These are phyloP conservation scores for Porites rus DNA, from an alignment of 92 coral and sea anemone genomes.

Conservation along the genomic window DNA sequence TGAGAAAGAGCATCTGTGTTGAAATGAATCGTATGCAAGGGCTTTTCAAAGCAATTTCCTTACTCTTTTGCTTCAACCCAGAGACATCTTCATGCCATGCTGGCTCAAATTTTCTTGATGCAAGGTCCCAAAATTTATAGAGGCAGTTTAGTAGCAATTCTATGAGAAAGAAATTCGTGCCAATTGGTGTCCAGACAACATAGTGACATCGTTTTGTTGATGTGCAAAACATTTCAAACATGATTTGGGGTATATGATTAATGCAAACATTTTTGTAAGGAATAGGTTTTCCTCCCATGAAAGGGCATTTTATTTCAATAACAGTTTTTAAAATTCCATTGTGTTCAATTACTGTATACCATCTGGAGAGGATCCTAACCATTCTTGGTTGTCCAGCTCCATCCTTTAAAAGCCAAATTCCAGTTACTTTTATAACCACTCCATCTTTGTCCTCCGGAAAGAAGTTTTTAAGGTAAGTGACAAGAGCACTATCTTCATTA, in stretches of 20 bases:
- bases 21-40: neutral
- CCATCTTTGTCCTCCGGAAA: conserved; percentile 12
- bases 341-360: neutral
- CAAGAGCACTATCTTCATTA: conserved; percentile 33
- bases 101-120: conserved; percentile 23
- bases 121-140: conserved; percentile 51
- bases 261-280: conserved; percentile 47
- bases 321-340: neutral
- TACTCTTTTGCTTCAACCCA: conserved; percentile 36
- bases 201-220: conserved; percentile 39
- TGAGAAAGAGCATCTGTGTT: neutral
- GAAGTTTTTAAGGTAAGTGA: neutral
- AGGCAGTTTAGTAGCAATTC: conserved; percentile 24
- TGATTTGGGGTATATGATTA: too few species aligned
- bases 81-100: conserved; percentile 52
- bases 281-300: conserved; percentile 41
- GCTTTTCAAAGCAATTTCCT: conserved; percentile 24
- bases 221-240: conserved; percentile 41
- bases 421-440: neutral
- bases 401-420: neutral
- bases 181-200: conserved; percentile 49
- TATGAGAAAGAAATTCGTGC: conserved; percentile 25
- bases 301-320: neutral
- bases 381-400: neutral
- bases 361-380: neutral